Evolutionary conservation across 2,888 invertebrate species (phyloP).

Genomic region (Anaspis maculata): DNA sequence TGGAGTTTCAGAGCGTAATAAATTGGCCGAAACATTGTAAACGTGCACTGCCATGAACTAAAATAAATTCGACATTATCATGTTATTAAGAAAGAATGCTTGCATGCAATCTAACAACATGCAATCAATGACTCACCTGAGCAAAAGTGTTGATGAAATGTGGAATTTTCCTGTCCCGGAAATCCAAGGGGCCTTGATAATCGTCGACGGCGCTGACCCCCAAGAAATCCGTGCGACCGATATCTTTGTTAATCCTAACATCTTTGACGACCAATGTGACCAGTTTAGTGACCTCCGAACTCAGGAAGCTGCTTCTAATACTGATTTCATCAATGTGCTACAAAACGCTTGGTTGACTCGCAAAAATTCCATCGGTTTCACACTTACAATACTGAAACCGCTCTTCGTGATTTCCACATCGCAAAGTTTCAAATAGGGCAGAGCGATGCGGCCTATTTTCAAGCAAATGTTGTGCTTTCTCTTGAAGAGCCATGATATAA

Average conservation of each 20-base stretch:
- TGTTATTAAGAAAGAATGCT: conserved; percentile 1
- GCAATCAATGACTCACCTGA: conserved; percentile 56
- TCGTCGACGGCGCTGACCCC: conserved; percentile 30
- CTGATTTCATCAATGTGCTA: conserved; percentile 81
- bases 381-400: conserved; percentile 44
- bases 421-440: conserved; percentile 69
- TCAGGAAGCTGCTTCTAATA: conserved; percentile 78
- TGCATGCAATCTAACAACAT: conserved; percentile 8
- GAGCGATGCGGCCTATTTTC: conserved; percentile 72
- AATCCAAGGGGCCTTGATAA: conserved; percentile 44
- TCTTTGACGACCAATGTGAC: conserved; percentile 75
- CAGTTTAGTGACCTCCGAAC: conserved; percentile 79
- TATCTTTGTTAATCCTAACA: conserved; percentile 72
- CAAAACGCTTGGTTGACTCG: conserved; percentile 28
- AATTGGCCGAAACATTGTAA: conserved; percentile 59
- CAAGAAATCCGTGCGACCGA: conserved; percentile 30
- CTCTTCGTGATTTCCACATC: conserved; percentile 75
- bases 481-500: conserved; percentile 72
- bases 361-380: not conserved
- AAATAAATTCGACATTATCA: conserved; percentile 15
- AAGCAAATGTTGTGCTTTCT: conserved; percentile 71
- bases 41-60: conserved; percentile 83
- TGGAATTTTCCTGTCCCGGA: conserved; percentile 67
- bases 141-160: conserved; percentile 74
- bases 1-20: conserved; percentile 54